Evolutionary conservation across 2,113 vertebrate genomes (phyloP).

Genomic region (Ctenodactylus gundi): DNA sequence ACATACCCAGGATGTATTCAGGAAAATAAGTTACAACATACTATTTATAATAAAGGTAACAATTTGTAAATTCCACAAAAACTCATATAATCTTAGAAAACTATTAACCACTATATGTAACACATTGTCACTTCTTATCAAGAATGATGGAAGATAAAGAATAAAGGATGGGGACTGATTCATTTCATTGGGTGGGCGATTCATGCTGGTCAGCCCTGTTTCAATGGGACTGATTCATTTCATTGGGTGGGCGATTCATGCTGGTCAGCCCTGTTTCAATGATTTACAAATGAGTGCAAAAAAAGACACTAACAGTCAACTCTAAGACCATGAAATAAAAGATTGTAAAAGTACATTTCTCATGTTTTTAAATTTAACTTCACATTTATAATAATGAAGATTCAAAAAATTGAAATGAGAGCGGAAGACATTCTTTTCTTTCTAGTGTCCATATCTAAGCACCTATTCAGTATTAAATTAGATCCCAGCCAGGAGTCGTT

Average conservation of each 20-base stretch:
- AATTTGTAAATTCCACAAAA: not conserved
- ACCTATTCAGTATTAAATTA: not conserved
- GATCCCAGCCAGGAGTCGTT: rapidly evolving
- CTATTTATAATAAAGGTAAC: not conserved
- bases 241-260: not conserved
- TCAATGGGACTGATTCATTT: not conserved
- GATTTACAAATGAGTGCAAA: not conserved
- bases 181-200: not conserved
- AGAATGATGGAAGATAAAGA: not conserved
- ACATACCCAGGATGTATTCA: not conserved
- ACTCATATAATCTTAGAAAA: not conserved
- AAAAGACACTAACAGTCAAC: not conserved
- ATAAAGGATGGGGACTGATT: not conserved
- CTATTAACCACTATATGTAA: not conserved
- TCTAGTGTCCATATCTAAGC: not conserved
- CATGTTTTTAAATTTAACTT: not conserved
- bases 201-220: not conserved
- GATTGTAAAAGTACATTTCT: not conserved
- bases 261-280: not conserved
- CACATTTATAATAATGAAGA: not conserved
- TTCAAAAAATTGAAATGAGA: not conserved
- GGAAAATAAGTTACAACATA: not conserved
- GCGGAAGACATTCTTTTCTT: not conserved
- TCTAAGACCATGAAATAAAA: not conserved
- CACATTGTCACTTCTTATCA: not conserved